phyloP scores from a whole-genome alignment of 64 coral and sea anemone species.

The Cladopsammia gracilis region DNA sequence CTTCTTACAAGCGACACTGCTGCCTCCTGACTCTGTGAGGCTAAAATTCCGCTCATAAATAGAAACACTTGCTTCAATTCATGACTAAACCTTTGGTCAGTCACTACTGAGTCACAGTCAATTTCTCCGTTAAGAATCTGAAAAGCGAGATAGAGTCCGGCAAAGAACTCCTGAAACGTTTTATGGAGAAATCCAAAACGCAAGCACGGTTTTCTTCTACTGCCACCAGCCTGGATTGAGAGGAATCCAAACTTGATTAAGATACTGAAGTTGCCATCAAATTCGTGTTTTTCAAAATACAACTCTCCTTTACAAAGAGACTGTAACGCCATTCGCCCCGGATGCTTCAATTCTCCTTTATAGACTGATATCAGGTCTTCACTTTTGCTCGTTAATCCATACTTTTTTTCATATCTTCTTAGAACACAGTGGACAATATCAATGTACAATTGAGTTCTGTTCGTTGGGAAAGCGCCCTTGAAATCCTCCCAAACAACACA shows the following conservation, averaged over 20 bases:
- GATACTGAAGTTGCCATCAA: not conserved
- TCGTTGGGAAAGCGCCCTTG: not conserved
- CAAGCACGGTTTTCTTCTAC: not conserved
- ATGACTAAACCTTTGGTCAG: not conserved
- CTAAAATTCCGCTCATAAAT: not conserved
- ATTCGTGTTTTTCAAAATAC: not conserved
- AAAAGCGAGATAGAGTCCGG: too few relatives aligned
- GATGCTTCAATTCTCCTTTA: not conserved
- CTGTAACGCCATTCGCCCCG: not conserved
- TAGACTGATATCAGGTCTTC: not conserved
- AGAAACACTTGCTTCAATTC: not conserved
- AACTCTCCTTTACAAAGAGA: not conserved
- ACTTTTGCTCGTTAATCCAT: not conserved
- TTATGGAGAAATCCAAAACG: not conserved
- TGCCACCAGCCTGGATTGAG: not conserved
- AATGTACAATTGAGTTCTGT: conserved; percentile 18
- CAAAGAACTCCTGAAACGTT: not conserved
- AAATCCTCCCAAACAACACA: conserved; percentile 35
- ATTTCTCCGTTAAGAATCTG: too few relatives aligned
- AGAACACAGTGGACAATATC: not conserved
- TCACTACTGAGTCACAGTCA: too few relatives aligned
- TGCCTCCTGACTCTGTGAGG: not conserved
- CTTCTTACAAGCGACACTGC: not conserved
- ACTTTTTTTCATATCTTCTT: conserved; percentile 21
- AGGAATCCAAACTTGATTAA: not conserved